These are phyloP conservation scores for Barypeithes pellucidus DNA, from an alignment of 2,888 invertebrate species.

Conservation along the genomic window DNA sequence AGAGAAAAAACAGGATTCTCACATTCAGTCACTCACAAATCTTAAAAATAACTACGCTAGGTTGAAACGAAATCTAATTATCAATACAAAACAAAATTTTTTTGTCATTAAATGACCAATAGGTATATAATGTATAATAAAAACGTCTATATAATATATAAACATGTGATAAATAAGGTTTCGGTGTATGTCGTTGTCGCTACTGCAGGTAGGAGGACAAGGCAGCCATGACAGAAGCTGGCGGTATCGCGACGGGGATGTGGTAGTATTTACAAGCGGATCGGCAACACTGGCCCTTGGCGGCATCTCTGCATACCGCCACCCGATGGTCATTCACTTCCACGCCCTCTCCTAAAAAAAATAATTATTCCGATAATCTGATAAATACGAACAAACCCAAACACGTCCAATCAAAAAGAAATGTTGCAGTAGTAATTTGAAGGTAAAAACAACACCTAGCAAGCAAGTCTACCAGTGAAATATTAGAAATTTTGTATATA, in stretches of 20 bases:
- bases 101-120: constrained; percentile 70
- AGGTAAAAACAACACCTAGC: no score
- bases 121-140: constrained; percentile 68
- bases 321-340: constrained; percentile 96
- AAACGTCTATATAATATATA: constrained; percentile 67
- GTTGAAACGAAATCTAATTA: constrained; percentile 41
- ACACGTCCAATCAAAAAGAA: no score
- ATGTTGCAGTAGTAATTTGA: no score
- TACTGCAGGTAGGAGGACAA: constrained; percentile 71
- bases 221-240: constrained; percentile 84
- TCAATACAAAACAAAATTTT: constrained; percentile 45
- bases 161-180: constrained; percentile 67
- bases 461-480: no score
- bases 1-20: constrained; percentile 62
- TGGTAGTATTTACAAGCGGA: constrained; percentile 98
- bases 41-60: constrained; percentile 43
- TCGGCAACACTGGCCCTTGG: constrained; percentile 93
- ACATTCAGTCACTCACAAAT: constrained; percentile 62
- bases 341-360: constrained; percentile 89
- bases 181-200: constrained; percentile 68
- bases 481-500: no score
- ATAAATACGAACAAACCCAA: no score
- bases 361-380: no score
- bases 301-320: constrained; percentile 96
- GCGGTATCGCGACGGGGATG: constrained; percentile 93